Percentiles rank a stretch among this genome's conserved stretches.
These are phyloP conservation scores for Xenus cinereus DNA, from an alignment of 2,113 vertebrate genomes.

Conservation along the genomic window DNA sequence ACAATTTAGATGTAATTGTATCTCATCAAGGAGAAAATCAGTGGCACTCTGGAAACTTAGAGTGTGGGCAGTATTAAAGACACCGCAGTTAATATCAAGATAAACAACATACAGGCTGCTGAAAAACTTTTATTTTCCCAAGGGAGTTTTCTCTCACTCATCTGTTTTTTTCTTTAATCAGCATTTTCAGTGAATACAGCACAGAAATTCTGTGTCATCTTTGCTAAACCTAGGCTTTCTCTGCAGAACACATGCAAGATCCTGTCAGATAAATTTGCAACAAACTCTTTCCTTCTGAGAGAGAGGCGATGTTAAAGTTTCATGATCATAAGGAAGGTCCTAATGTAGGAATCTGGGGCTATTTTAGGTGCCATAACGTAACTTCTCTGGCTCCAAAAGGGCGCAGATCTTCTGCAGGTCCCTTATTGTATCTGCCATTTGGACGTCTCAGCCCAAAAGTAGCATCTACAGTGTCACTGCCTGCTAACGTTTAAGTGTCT, in stretches of 20 bases:
- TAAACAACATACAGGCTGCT: neutral
- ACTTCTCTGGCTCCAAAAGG: neutral
- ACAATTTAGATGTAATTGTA: neutral
- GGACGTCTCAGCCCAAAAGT: neutral
- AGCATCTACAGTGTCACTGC: neutral
- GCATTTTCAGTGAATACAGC: neutral
- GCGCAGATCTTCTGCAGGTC: neutral
- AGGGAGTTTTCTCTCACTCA: neutral
- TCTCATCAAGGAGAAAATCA: constrained; percentile 14
- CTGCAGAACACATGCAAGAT: neutral
- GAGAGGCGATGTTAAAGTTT: neutral
- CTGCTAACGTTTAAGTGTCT: neutral
- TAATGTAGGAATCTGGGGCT: neutral
- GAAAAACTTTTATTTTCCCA: neutral
- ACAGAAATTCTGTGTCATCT: neutral
- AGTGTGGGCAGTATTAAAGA: neutral
- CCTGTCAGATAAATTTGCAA: neutral
- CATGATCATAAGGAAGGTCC: neutral
- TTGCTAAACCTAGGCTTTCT: neutral
- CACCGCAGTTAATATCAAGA: neutral
- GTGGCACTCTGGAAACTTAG: neutral
- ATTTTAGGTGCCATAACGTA: neutral
- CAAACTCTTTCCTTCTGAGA: neutral
- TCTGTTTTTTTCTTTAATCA: neutral
- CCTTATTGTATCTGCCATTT: neutral